Percentiles rank a stretch among this genome's conserved stretches.
Conservation (phyloP, 2,888 invertebrate species). For the Spisula subtruncata region DNA sequence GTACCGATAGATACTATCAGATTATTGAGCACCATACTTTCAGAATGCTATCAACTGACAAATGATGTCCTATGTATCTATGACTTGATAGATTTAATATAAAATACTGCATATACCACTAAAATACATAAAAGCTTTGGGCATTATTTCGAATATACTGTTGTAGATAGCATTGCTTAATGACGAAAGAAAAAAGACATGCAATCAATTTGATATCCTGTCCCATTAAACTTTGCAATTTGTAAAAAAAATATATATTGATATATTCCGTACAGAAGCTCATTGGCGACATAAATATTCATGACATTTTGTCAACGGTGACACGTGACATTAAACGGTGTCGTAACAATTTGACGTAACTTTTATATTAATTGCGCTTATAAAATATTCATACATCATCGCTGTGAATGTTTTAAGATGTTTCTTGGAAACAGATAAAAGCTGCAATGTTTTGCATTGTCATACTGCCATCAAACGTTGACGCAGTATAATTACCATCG, state of each 20-base stretch:
- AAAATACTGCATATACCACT: too few species aligned
- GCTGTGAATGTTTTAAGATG: background rate
- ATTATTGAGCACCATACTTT: too few species aligned
- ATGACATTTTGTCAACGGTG: background rate
- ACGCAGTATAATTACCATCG: too few species aligned
- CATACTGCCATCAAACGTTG: background rate
- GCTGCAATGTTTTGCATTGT: background rate
- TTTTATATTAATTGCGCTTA: background rate
- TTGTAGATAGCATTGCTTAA: too few species aligned
- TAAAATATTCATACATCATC: conserved; percentile 8
- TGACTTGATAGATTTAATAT: too few species aligned
- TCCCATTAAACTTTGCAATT: background rate
- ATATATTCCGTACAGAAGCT: background rate
- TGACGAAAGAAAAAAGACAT: background rate
- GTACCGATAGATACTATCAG: too few species aligned
- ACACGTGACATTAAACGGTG: conserved; percentile 1
- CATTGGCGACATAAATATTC: background rate
- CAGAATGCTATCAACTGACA: too few species aligned
- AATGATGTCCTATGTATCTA: too few species aligned
- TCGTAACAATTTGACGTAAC: background rate
- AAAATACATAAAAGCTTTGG: too few species aligned
- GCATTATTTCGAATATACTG: too few species aligned
- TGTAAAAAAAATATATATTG: background rate
- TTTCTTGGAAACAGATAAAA: background rate
- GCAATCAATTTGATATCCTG: background rate